Evolutionary conservation across 2,797 vertebrate genomes (phyloP).

Genomic region (Dicrostonyx torquatus): DNA sequence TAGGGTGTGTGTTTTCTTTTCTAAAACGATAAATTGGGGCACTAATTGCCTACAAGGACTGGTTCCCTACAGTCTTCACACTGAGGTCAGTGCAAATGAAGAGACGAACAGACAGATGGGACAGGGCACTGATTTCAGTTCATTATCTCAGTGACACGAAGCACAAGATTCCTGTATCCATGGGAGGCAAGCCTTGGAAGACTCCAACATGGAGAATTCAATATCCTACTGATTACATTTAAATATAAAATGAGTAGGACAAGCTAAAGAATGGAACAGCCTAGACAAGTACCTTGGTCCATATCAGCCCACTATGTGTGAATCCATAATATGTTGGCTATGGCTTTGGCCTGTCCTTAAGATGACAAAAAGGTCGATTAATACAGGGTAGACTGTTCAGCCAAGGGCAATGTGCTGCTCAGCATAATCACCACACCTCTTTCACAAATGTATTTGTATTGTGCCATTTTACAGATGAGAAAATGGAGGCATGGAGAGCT

Average conservation of each 20-base stretch:
- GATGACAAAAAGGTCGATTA: neutral
- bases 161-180: neutral
- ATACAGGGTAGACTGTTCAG: neutral
- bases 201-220: neutral
- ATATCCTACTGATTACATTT: neutral
- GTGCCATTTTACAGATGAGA: neutral
- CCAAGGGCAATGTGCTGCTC: neutral
- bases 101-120: conserved; percentile 7
- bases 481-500: neutral
- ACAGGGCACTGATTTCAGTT: neutral
- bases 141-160: neutral
- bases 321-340: neutral
- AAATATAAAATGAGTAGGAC: neutral
- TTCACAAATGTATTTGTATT: neutral
- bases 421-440: neutral
- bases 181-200: neutral
- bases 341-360: neutral
- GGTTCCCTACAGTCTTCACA: conserved; percentile 63
- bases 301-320: neutral
- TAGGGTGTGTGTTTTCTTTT: conserved; percentile 74
- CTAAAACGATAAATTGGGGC: conserved; percentile 78
- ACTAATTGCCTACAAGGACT: conserved; percentile 69
- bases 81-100: conserved; percentile 59
- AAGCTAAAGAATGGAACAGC: neutral
- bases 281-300: neutral